Evolutionary conservation across 2,113 vertebrate genomes (phyloP).

Genomic region (Willisornis vidua): DNA sequence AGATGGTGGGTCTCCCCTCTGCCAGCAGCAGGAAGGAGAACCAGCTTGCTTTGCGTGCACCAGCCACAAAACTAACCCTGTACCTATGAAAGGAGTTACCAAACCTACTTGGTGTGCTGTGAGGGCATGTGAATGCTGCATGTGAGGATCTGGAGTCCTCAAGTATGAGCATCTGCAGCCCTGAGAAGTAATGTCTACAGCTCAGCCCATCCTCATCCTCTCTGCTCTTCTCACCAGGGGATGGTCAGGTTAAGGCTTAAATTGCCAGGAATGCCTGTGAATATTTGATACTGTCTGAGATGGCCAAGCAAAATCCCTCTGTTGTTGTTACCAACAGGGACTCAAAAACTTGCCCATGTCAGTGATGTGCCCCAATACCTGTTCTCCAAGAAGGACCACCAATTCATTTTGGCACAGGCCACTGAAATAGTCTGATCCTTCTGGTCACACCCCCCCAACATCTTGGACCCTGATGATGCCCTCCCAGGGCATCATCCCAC

Average conservation of each 20-base stretch:
- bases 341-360: neutral
- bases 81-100: neutral
- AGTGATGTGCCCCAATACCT: neutral
- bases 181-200: neutral
- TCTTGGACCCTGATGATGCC: rapidly evolving
- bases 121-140: neutral
- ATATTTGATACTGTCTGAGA: neutral
- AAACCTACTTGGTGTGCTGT: rapidly evolving
- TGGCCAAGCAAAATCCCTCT: neutral
- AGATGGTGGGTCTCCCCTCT: neutral
- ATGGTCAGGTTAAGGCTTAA: neutral
- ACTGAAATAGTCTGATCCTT: neutral
- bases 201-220: neutral
- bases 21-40: neutral
- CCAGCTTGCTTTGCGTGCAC: neutral
- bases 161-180: neutral
- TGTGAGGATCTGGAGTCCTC: neutral
- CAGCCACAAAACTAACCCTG: neutral
- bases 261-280: neutral
- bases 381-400: neutral
- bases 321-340: neutral
- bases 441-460: neutral
- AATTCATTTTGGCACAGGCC: neutral
- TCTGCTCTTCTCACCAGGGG: neutral
- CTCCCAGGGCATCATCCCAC: too few relatives aligned